Percentiles rank a stretch among this genome's conserved stretches.
phyloP scores from a whole-genome alignment of 2,113 vertebrate genomes.

The Riparia riparia region DNA sequence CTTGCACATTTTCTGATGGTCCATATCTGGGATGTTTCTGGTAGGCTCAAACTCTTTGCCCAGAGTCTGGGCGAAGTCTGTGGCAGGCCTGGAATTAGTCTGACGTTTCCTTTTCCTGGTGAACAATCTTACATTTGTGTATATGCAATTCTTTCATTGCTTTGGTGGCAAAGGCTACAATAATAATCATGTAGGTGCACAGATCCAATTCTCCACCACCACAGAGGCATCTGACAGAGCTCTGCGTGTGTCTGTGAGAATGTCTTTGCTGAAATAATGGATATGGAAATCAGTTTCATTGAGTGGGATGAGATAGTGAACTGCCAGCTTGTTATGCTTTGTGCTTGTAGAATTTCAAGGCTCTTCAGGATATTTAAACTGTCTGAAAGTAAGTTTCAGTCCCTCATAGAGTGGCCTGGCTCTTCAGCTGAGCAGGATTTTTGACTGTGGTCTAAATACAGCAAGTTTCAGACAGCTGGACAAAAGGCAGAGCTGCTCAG shows the following conservation, averaged over 20 bases:
- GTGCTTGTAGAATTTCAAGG: background rate
- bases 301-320: background rate
- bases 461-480: background rate
- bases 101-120: background rate
- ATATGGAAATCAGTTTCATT: background rate
- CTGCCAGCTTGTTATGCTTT: background rate
- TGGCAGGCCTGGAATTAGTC: background rate
- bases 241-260: background rate
- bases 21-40: background rate
- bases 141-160: background rate
- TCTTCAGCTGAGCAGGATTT: background rate
- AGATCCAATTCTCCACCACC: background rate
- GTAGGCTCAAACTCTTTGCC: background rate
- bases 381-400: background rate
- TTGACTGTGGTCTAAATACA: background rate
- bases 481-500: background rate
- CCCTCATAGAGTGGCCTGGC: background rate
- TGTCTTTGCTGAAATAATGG: background rate
- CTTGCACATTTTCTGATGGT: background rate
- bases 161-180: background rate
- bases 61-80: background rate
- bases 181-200: background rate
- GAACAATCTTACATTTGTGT: background rate
- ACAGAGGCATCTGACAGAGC: background rate
- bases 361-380: background rate